These are phyloP conservation scores for Sminthurides bifidus DNA, from an alignment of 1,140 invertebrate genomes.

Conservation along the genomic window DNA sequence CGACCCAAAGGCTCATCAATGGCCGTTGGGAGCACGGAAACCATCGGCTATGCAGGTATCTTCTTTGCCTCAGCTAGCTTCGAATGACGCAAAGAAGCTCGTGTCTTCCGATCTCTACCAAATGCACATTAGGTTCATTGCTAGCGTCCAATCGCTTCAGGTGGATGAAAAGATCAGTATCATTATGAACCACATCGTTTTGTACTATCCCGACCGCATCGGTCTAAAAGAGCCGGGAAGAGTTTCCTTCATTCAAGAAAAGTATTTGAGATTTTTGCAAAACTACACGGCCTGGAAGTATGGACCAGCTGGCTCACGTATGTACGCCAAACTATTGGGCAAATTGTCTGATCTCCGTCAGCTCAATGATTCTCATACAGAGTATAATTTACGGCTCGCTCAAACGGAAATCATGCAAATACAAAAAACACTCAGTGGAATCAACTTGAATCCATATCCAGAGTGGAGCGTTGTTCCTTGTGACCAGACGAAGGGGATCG, in stretches of 20 bases:
- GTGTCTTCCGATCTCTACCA: constrained; percentile 38
- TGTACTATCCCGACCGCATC: constrained; percentile 43
- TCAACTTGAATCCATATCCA: constrained; percentile 33
- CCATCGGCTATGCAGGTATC: too few species aligned
- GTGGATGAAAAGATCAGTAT: constrained; percentile 41
- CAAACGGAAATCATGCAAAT: constrained; percentile 32
- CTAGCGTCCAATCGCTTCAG: constrained; percentile 36
- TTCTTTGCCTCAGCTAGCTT: too few species aligned
- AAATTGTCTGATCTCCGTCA: constrained; percentile 40
- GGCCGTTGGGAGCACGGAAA: constrained; percentile 21
- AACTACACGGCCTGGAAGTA: constrained; percentile 42
- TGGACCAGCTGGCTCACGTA: constrained; percentile 34
- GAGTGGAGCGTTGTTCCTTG: constrained; percentile 20
- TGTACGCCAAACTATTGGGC: constrained; percentile 39
- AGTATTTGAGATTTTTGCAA: constrained; percentile 41
- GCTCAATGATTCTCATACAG: constrained; percentile 43
- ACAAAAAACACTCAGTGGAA: constrained; percentile 33
- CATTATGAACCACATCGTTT: constrained; percentile 41
- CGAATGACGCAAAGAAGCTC: constrained; percentile 34
- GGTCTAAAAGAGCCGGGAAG: constrained; percentile 35
- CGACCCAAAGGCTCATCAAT: constrained; percentile 33
- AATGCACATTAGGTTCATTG: constrained; percentile 43
- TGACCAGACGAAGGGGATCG: not conserved
- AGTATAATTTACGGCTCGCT: constrained; percentile 38
- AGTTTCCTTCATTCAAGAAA: constrained; percentile 40